A percentile compares a stretch with the other conserved stretches of the same genome.
Evolutionary conservation across 2,113 vertebrate genomes (phyloP).

Genomic region (Galemys pyrenaicus): DNA sequence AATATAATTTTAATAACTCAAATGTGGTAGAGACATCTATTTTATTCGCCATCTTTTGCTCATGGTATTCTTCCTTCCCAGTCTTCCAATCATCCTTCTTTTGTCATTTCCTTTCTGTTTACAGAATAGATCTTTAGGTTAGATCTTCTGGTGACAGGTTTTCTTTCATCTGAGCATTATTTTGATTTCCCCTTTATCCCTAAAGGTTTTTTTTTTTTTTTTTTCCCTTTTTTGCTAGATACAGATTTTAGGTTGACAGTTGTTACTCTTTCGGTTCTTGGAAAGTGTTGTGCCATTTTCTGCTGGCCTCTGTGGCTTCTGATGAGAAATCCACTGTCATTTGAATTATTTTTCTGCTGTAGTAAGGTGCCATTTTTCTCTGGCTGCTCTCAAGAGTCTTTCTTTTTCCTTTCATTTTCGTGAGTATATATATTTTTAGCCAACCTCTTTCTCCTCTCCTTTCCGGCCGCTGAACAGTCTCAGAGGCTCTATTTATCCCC

Average conservation of each 20-base stretch:
- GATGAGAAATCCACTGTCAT: background rate
- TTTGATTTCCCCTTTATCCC: background rate
- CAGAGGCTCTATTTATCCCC: background rate
- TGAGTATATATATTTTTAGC: background rate
- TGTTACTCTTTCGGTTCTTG: background rate
- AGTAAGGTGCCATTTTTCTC: background rate
- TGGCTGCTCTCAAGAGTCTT: background rate
- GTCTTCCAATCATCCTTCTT: background rate
- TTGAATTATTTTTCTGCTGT: background rate
- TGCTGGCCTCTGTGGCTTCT: background rate
- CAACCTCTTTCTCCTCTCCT: background rate
- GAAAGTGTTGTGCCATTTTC: slow-evolving; percentile 5
- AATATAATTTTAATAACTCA: slow-evolving; percentile 3
- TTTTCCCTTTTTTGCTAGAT: background rate
- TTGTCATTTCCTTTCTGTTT: background rate
- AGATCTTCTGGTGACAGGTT: background rate
- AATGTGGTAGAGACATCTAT: background rate
- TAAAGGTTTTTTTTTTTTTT: too few species aligned
- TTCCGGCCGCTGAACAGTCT: background rate
- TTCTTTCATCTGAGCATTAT: background rate
- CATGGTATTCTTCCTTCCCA: background rate
- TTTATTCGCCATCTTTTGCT: background rate
- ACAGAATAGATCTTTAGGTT: background rate
- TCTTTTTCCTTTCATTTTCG: background rate
- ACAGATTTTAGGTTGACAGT: background rate